Evolutionary conservation across 2,113 vertebrate genomes (phyloP), one percentile per base, ranked within the genome.

Genomic region (Vidua chalybeata): DNA sequence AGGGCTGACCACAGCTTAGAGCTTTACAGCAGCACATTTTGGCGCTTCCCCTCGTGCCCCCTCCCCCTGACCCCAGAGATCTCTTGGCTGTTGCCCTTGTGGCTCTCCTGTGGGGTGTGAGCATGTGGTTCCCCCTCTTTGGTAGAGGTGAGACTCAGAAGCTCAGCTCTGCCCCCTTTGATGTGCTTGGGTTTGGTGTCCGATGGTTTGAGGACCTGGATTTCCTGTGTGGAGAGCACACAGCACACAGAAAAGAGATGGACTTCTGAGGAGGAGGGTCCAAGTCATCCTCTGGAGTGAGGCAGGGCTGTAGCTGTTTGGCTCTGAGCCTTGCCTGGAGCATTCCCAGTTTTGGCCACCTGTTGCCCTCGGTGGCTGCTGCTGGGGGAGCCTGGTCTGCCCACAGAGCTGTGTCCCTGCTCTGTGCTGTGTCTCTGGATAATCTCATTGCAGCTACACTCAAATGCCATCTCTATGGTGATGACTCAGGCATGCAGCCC

Each of bases 381-480:
- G 49, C 43, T 23, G n/a, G 13, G 3, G 3, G 43, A 55, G 62
- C 20, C 78, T 79, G 1, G 0, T 14, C 81, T 71, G 90, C 67
- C 24, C 52, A 13, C 1, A 8, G 78, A 82, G 77, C 93, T 0
- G 3, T 64, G 87, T 23, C 58, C 30, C 1, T 59, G 72, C 83
- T 69, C 54, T 0, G 20, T 0, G 2, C 84, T 39, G 20, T 80
- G 82, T 31, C 84, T 77, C 82, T 94, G 88, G 85, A 56, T 68
- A 88, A 88, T 90, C 75, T 96, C 78, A 31, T 16, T 75, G 84
- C 86, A 90, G 79, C 93, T 35, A 1, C 75, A 22, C 89, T 96
- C 91, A 94, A 96, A 96, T 93, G 63, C 89, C 96, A 90, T 96
- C 94, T 82, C 93, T 94, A 90, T 96, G 96, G 96, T 85, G 96